These are phyloP conservation scores for Neotragus pygmaeus DNA, from an alignment of 2,113 vertebrate genomes.

Conservation along the genomic window DNA sequence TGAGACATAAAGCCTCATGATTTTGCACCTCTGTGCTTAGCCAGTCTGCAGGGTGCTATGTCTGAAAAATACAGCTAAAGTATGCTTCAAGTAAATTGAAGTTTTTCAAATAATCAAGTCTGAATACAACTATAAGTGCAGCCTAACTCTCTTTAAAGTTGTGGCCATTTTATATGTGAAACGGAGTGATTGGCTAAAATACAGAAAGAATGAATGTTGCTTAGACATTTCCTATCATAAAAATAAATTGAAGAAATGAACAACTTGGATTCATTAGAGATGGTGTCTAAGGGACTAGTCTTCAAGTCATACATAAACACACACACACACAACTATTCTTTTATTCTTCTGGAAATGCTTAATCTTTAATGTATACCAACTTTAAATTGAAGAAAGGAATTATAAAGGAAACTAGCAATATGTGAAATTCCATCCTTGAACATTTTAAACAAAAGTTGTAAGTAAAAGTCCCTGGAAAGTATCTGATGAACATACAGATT, in stretches of 20 bases:
- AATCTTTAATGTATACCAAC: background rate
- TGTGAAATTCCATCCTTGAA: background rate
- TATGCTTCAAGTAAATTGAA: conserved; percentile 1
- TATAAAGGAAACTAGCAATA: background rate
- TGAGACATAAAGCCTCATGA: conserved; percentile 55
- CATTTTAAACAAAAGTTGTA: background rate
- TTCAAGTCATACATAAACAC: background rate
- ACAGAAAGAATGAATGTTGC: background rate
- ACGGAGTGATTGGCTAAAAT: background rate
- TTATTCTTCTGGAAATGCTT: background rate
- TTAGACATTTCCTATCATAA: background rate
- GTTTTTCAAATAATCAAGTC: background rate
- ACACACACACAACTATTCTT: background rate
- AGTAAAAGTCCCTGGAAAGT: background rate
- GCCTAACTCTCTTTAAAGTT: background rate
- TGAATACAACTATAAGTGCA: background rate
- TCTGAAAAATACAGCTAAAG: background rate
- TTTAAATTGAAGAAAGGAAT: background rate
- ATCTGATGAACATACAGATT: background rate
- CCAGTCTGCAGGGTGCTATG: background rate
- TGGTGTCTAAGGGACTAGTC: background rate
- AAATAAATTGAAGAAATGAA: background rate
- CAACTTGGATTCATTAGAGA: background rate
- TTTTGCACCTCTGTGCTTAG: conserved; percentile 55
- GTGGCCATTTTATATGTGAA: background rate